Evolutionary conservation across 2,113 vertebrate genomes (phyloP).

Genomic region (Montifringilla adamsi): DNA sequence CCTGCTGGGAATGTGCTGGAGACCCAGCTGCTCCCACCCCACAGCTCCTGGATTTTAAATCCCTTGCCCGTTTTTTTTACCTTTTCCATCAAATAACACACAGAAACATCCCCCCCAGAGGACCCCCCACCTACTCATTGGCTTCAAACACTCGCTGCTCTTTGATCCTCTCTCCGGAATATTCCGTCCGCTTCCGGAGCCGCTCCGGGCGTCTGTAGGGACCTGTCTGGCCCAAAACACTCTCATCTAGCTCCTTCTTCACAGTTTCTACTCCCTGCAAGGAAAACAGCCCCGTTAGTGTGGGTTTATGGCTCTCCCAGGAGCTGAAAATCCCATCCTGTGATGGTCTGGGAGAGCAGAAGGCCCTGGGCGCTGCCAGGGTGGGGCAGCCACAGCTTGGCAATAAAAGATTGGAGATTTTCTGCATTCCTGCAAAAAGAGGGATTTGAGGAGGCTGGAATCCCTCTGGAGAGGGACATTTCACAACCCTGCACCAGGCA

Average conservation of each 20-base stretch:
- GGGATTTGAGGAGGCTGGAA: neutral
- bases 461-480: neutral
- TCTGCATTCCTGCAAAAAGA: neutral
- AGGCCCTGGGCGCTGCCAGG: accelerated
- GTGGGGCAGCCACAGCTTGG: neutral
- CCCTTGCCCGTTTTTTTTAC: neutral
- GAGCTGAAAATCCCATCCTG: neutral
- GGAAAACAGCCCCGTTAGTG: neutral
- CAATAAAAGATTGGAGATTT: accelerated
- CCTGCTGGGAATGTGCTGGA: neutral
- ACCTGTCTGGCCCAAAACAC: slow-evolving; percentile 83
- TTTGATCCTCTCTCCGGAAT: slow-evolving; percentile 79
- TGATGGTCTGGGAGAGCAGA: neutral
- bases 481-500: too few species aligned
- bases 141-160: slow-evolving; percentile 85
- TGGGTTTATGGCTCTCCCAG: neutral
- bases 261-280: slow-evolving; percentile 88
- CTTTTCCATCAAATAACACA: neutral
- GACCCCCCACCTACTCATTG: slow-evolving; percentile 81
- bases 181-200: slow-evolving; percentile 90
- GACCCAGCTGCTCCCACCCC: neutral
- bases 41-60: neutral
- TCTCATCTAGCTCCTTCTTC: slow-evolving; percentile 88
- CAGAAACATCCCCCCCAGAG: neutral
- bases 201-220: slow-evolving; percentile 85